Conservation (phyloP, 2,797 vertebrate genomes). For the Sebastes jordani region DNA sequence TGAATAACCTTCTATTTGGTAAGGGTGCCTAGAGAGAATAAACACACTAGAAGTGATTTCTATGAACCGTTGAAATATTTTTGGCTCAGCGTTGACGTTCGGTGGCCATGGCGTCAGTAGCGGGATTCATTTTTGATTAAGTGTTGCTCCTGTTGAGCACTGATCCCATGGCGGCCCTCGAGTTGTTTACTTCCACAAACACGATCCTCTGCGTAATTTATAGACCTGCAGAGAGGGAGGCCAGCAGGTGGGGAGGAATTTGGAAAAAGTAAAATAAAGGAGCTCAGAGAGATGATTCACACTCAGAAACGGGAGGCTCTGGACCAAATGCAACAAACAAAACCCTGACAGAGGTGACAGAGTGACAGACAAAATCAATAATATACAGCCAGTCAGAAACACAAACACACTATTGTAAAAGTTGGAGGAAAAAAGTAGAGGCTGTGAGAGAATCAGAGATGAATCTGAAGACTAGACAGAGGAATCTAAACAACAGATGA, state of each 20-base stretch:
- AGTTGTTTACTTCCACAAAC: conserved; percentile 47
- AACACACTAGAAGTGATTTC: neutral
- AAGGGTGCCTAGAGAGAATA: neutral
- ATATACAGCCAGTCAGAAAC: neutral
- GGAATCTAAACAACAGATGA: neutral
- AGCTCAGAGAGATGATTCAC: conserved; percentile 24
- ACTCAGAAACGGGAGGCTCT: neutral
- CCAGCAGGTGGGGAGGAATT: conserved; percentile 32
- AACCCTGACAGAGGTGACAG: neutral
- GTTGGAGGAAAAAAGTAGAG: neutral
- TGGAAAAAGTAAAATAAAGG: neutral
- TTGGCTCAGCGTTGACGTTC: neutral
- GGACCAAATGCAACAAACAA: conserved; percentile 3
- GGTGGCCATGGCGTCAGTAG: neutral
- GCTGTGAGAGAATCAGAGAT: neutral
- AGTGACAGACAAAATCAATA: neutral
- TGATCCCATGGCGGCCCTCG: conserved; percentile 30
- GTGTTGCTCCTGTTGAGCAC: neutral
- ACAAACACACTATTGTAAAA: neutral
- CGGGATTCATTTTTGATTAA: conserved; percentile 19
- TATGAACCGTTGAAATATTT: neutral
- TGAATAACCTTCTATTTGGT: neutral
- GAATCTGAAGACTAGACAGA: neutral
- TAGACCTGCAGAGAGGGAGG: conserved; percentile 31
- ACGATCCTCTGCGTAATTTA: conserved; percentile 36